Conservation (phyloP, 2,888 invertebrate species). For the Nephrotoma appendiculata region DNA sequence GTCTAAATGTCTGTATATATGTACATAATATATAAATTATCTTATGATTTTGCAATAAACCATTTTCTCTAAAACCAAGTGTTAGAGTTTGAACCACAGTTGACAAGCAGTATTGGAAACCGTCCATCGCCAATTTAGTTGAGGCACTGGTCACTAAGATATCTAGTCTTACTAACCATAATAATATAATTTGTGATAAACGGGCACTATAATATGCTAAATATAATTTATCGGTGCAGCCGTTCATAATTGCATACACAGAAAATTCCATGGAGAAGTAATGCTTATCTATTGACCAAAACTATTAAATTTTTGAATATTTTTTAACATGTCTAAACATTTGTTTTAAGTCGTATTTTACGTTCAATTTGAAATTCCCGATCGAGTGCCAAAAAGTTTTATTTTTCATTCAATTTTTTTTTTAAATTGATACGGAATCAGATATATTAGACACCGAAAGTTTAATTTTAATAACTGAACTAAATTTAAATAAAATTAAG, state of each 20-base stretch:
- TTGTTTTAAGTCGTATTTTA: neutral
- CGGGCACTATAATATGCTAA: neutral
- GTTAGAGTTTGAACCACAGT: neutral
- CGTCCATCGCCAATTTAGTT: neutral
- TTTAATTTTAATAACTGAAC: no score
- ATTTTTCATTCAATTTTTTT: neutral
- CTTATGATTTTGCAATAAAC: no score
- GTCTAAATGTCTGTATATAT: no score
- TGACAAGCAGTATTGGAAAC: neutral
- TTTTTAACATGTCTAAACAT: neutral
- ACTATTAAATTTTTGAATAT: neutral
- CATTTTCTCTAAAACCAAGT: neutral
- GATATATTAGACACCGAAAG: no score
- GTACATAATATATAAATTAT: no score
- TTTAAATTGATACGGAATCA: no score
- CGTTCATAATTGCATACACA: neutral
- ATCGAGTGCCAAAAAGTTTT: neutral
- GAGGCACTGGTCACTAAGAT: neutral
- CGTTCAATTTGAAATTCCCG: neutral
- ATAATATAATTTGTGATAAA: neutral
- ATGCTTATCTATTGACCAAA: neutral
- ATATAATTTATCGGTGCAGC: neutral
- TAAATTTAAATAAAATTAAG: neutral
- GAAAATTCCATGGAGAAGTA: neutral
- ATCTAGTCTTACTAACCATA: neutral